Evolutionary conservation across 2,888 invertebrate genomes (phyloP).

Genomic region (Drosophila neotestacea): DNA sequence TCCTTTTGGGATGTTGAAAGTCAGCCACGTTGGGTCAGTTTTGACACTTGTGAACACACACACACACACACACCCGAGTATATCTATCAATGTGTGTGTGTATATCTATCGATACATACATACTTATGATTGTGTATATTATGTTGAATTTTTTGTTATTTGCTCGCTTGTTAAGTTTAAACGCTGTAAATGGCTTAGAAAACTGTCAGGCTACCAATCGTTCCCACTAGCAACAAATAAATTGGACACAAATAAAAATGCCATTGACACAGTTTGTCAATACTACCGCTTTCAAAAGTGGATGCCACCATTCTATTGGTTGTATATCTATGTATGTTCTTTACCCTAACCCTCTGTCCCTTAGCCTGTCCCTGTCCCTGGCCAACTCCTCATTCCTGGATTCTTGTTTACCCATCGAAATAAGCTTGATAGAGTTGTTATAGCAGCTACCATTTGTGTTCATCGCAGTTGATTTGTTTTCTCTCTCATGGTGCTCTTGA

Average conservation of each 20-base stretch:
- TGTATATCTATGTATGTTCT: too few relatives aligned
- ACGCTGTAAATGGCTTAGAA: conserved; percentile 83
- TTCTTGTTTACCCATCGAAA: conserved; percentile 69
- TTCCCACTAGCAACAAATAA: conserved; percentile 60
- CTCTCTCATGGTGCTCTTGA: conserved; percentile 31
- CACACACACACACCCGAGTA: too few relatives aligned
- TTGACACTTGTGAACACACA: too few relatives aligned
- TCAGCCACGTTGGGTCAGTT: too few relatives aligned
- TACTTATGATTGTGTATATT: not conserved
- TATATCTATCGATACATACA: too few relatives aligned
- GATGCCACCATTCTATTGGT: conserved; percentile 8
- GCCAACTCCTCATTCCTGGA: not conserved
- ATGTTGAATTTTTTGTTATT: conserved; percentile 62
- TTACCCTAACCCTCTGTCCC: too few relatives aligned
- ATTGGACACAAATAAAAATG: conserved; percentile 82
- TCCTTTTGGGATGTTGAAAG: too few relatives aligned
- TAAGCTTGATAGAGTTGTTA: conserved; percentile 79
- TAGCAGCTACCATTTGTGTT: conserved; percentile 71
- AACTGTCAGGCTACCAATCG: conserved; percentile 61
- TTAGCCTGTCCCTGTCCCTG: too few relatives aligned
- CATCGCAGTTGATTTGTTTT: conserved; percentile 73
- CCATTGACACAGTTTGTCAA: conserved; percentile 83
- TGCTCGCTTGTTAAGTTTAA: conserved; percentile 81
- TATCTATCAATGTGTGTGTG: too few relatives aligned
- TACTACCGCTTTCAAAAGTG: conserved; percentile 27